These are phyloP conservation scores for Galeruca laticollis DNA, from an alignment of 2,888 invertebrate species.

Conservation along the genomic window DNA sequence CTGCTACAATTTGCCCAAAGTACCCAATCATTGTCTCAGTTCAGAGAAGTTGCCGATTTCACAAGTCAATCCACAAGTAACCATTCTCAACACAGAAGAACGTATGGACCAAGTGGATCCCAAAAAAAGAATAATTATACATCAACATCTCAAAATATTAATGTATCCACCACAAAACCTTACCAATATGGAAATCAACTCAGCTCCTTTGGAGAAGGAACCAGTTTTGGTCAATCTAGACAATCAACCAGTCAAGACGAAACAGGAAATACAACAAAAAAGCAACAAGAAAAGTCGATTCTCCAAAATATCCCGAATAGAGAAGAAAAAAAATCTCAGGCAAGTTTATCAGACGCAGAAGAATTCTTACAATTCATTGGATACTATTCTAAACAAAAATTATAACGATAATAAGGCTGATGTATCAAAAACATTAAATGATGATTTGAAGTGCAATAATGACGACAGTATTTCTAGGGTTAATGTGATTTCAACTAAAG, in stretches of 20 bases:
- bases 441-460: constrained; percentile 40
- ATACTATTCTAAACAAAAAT: constrained; percentile 33
- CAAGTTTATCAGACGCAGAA: constrained; percentile 32
- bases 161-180: not conserved
- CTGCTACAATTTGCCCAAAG: constrained; percentile 42
- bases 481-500: constrained; percentile 9
- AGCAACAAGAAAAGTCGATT: constrained; percentile 14
- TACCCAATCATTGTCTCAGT: constrained; percentile 40
- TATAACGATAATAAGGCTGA: constrained; percentile 12
- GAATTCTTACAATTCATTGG: constrained; percentile 33
- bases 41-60: constrained; percentile 34
- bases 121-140: constrained; percentile 21
- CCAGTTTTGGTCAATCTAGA: constrained; percentile 14
- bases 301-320: constrained; percentile 16
- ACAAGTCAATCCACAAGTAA: constrained; percentile 19
- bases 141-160: constrained; percentile 20
- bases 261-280: constrained; percentile 5
- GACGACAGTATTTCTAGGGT: constrained; percentile 21
- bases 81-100: constrained; percentile 17
- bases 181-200: constrained; percentile 18
- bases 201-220: constrained; percentile 12
- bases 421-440: constrained; percentile 7
- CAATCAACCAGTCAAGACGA: constrained; percentile 30
- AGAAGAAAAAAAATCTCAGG: constrained; percentile 28
- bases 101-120: constrained; percentile 10